Evolutionary conservation across 2,888 invertebrate genomes (phyloP), one percentile per base, ranked within the genome.

Genomic region (Ptycholaimellus sp.): DNA sequence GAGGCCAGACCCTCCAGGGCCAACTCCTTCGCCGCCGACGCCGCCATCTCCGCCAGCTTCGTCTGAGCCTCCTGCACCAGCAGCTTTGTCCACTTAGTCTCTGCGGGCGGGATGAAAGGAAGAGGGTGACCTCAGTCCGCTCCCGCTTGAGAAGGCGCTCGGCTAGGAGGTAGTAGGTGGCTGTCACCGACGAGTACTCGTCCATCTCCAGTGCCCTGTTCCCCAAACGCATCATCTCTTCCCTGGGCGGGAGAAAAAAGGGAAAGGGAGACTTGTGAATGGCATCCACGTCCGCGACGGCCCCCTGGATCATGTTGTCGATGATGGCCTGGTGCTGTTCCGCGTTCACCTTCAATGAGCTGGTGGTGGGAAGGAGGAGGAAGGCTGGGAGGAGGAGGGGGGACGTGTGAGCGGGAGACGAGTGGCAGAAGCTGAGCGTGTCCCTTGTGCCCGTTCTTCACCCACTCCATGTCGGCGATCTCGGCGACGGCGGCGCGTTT

Each of bases 161-260:
- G 13, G 87, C 90, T 49, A 96, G 65, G 49, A 96, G 68, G 64
- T 79, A 96, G 64, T 90, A 96, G 17, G 93, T 96, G 33, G 93
- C 93, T 22, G 93, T 90, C 53, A 96, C 76, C 62, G 96, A 85
- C 65, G 85, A 85, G 64, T 96, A 96, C 57, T 83, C 82, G 64
- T 90, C 81, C 57, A 76, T 77, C 57, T 87, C 83, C 54, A 96
- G 65, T 38, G 83, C 76, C 45, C 79, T 80, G n/a, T n/a, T n/a
- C n/a, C n/a, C n/a, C n/a, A n/a, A n/a, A n/a, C n/a, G n/a, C n/a
- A n/a, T n/a, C n/a, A n/a, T n/a, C n/a, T n/a, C n/a, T n/a, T n/a
- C n/a, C n/a, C n/a, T n/a, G n/a, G n/a, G n/a, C n/a, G 20, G 35
- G n/a, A 25, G 9, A 22, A 22, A 27, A 14, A 30, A 14, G 9